These are phyloP conservation scores for Vanacampus margaritifer DNA, from an alignment of 2,113 vertebrate species.

Conservation along the genomic window DNA sequence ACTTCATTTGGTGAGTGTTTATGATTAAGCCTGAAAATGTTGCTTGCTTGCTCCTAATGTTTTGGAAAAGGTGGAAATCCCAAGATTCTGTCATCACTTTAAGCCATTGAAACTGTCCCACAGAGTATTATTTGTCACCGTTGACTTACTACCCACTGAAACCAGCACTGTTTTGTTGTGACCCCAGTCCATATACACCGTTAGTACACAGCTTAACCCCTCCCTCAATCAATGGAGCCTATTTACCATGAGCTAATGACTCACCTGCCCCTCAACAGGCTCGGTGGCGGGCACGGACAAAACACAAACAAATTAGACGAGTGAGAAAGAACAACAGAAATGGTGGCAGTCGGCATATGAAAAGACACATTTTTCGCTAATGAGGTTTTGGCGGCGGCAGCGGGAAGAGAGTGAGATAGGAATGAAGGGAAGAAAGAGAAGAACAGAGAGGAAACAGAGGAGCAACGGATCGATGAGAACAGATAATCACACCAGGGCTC, in stretches of 20 bases:
- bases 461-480: constrained; percentile 62
- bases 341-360: constrained; percentile 20
- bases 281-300: constrained; percentile 34
- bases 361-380: constrained; percentile 54
- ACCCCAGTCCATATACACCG: constrained; percentile 51
- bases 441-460: constrained; percentile 39
- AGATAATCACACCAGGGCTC: constrained; percentile 71
- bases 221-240: constrained; percentile 61
- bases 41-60: constrained; percentile 16
- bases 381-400: constrained; percentile 47
- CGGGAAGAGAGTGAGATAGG: constrained; percentile 25
- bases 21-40: constrained; percentile 4
- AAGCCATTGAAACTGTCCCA: constrained; percentile 38
- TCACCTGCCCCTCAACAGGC: constrained; percentile 43
- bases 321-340: constrained; percentile 46
- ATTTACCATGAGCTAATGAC: constrained; percentile 66
- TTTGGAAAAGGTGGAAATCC: too few species aligned
- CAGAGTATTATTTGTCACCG: constrained; percentile 56
- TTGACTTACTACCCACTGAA: constrained; percentile 30
- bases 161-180: constrained; percentile 19
- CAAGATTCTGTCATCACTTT: constrained; percentile 27
- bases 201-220: constrained; percentile 65
- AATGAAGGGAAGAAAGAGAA: constrained; percentile 14
- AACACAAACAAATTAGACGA: constrained; percentile 52
- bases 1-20: too few species aligned